A percentile compares a stretch with the other conserved stretches of the same genome.
Conservation (phyloP, 2,797 vertebrate genomes). For the Sternarchorhynchus goeldii region DNA sequence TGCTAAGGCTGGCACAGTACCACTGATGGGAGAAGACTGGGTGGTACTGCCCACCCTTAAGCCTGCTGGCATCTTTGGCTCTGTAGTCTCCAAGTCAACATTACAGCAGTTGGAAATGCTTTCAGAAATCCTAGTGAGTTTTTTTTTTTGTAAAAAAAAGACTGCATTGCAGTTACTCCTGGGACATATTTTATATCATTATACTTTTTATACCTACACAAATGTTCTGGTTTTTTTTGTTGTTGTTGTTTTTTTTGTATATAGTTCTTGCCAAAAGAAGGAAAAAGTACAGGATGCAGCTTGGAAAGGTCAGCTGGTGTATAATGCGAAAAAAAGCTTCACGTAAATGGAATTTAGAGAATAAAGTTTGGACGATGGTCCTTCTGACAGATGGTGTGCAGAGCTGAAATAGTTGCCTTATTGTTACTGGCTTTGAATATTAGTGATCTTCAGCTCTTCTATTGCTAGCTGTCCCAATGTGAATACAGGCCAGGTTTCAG, state of each 20-base stretch:
- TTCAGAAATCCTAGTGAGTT: constrained; percentile 49
- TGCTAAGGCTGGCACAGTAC: constrained; percentile 51
- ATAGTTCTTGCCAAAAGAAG: constrained; percentile 55
- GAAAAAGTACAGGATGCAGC: constrained; percentile 43
- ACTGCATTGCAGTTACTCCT: constrained; percentile 56
- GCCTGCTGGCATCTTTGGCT: constrained; percentile 46
- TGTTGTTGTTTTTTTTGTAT: constrained; percentile 55
- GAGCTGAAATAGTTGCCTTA: constrained; percentile 60
- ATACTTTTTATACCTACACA: constrained; percentile 63
- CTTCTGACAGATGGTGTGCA: constrained; percentile 56
- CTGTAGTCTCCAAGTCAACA: constrained; percentile 53
- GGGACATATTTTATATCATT: constrained; percentile 61
- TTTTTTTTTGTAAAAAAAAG: constrained; percentile 33
- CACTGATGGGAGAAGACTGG: constrained; percentile 45
- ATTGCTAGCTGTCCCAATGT: constrained; percentile 26
- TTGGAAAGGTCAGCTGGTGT: constrained; percentile 56
- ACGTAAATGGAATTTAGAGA: constrained; percentile 29
- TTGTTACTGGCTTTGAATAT: constrained; percentile 69
- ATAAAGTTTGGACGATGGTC: constrained; percentile 39
- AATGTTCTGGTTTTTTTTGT: no score
- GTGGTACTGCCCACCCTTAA: not conserved
- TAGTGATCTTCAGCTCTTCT: constrained; percentile 30
- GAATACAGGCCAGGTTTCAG: constrained; percentile 46
- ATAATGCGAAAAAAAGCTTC: constrained; percentile 52
- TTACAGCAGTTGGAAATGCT: constrained; percentile 50